These are phyloP conservation scores for Epistrophe eligans DNA, from an alignment of 2,888 invertebrate genomes.

Conservation along the genomic window DNA sequence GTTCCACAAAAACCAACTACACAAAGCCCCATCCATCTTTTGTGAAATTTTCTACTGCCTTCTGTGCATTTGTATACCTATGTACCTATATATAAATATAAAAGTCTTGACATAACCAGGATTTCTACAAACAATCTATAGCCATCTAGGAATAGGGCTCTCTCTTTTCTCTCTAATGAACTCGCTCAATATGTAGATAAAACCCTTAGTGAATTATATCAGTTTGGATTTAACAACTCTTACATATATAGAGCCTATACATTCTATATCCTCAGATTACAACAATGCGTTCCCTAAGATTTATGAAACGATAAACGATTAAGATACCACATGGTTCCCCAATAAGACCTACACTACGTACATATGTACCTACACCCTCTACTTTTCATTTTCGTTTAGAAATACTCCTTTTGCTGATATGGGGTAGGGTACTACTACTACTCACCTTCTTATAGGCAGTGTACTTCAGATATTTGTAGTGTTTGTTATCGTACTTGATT, in stretches of 20 bases:
- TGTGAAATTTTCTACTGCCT: not conserved
- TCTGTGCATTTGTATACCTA: not conserved
- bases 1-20: not conserved
- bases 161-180: conserved; percentile 29
- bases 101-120: conserved; percentile 26
- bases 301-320: conserved; percentile 68
- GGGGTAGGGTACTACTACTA: not conserved
- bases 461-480: conserved; percentile 91
- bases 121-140: conserved; percentile 10
- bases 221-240: conserved; percentile 31
- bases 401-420: not conserved
- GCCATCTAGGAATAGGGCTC: conserved; percentile 6
- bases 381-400: not conserved
- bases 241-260: not conserved
- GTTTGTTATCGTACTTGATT: conserved; percentile 91
- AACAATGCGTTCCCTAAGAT: conserved; percentile 44
- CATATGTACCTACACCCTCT: conserved; percentile 11
- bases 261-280: conserved; percentile 19
- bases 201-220: conserved; percentile 26
- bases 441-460: conserved; percentile 88
- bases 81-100: not conserved
- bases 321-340: conserved; percentile 60
- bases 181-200: not conserved
- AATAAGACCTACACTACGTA: conserved; percentile 23
- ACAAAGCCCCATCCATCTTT: conserved; percentile 12